Evolutionary conservation across 2,888 invertebrate genomes (phyloP), one percentile per base, ranked within the genome.

Genomic region (Apotomis betuletana): DNA sequence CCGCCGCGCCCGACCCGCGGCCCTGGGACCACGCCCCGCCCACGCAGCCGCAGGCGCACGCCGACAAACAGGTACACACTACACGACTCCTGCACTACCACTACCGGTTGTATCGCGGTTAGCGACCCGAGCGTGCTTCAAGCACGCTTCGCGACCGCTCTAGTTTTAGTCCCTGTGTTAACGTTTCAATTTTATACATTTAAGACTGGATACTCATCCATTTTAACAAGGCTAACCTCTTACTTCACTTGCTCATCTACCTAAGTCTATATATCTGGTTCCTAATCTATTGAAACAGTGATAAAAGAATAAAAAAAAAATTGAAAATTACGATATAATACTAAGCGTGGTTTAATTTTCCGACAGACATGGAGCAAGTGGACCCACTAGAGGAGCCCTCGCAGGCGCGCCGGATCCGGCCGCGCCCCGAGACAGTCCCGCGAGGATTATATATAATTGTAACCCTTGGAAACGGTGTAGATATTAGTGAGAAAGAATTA

Each of bases 401-500:
- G 78, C 80, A 79, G 77, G 79, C 78, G 79, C 78, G 78, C 78
- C 75, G 80, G 70, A 76, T 73, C 75, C 74, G 74, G 67, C 67
- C 64, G 69, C 75, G 74, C 74, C 70, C 62, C 69, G 73, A 74
- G 76, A 76, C 81, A 75, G 80, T 82, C 83, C 85, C 81, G 83
- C 85, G 85, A 85, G 88, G 87, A 85, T 85, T 87, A 87, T 88
- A 87, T 87, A 88, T 87, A 87, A 88, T 85, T 89, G 88, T 89
- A 90, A 90, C 89, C 90, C 89, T 86, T 86, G 90, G 88, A 88
- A 87, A 87, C 91, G 92, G 92, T 93, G 92, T 93, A 93, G 92
- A 93, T 93, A 92, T 91, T 92, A 93, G 91, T 91, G 91, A 92
- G 90, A 92, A 90, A 92, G 89, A 90, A 90, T 90, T 92, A 91